Percentiles rank a stretch among this genome's conserved stretches.
Conservation (phyloP, 2,113 vertebrate species). For the Piprites chloris region DNA sequence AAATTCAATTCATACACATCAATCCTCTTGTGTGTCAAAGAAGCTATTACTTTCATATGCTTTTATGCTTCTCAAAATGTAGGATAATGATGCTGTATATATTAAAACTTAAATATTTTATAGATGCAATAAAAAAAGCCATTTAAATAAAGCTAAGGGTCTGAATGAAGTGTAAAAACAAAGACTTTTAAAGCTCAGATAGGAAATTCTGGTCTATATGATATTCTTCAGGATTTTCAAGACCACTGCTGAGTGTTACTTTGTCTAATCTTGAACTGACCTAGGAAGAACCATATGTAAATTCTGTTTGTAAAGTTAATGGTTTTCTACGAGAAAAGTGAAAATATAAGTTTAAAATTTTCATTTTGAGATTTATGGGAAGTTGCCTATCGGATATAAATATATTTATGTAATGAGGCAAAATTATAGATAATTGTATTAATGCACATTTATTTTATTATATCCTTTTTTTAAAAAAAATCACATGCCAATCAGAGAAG, state of each 20-base stretch:
- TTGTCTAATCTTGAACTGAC: not conserved
- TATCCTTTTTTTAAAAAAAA: not conserved
- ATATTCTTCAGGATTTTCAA: not conserved
- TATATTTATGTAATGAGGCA: not conserved
- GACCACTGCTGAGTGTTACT: not conserved
- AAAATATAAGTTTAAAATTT: not conserved
- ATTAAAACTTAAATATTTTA: constrained; percentile 43
- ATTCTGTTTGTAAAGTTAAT: not conserved
- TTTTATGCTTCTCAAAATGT: not conserved
- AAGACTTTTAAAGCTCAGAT: not conserved
- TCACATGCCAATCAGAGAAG: not conserved
- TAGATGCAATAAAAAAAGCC: not conserved
- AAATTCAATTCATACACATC: not conserved
- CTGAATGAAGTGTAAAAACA: not conserved
- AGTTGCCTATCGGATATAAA: not conserved
- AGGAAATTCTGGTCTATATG: not conserved
- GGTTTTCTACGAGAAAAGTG: not conserved
- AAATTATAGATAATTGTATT: not conserved
- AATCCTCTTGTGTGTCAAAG: not conserved
- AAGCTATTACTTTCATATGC: not conserved
- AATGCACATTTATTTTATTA: not conserved
- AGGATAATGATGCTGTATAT: constrained; percentile 5
- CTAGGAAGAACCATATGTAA: not conserved
- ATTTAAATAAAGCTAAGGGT: not conserved
- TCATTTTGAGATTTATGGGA: not conserved